Evolutionary conservation across 2,888 invertebrate species (phyloP), one percentile per base, ranked within the genome.

Genomic region (Carpatolechia fugitivella): DNA sequence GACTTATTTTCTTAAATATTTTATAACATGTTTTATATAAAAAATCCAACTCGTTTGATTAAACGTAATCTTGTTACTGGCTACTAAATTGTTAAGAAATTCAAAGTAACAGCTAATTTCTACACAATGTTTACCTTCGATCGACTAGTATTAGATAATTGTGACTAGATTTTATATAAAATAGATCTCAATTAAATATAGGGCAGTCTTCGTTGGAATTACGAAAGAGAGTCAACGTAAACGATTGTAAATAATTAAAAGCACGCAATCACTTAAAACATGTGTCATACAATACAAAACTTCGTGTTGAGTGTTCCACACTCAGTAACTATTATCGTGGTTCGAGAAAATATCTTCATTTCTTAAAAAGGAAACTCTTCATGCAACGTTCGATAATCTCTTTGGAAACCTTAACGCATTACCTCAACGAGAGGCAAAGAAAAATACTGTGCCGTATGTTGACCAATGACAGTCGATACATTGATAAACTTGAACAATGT

Each of bases 181-280:
- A 89, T 88, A 89, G 83, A 85, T 86, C 76, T 87, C 85, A 86
- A 86, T 87, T 88, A 88, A 86, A 82, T 85, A 85, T 88, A 89
- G 87, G 89, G 86, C 89, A 90, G 89, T 89, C 89, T 89, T 89
- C 76, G 83, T 86, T 88, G 88, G 87, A 87, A 81, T 85, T 84
- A 85, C 85, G 84, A 85, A 82, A 84, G 78, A 83, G 76, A 75
- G 75, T 80, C 73, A 85, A 85, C 80, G 68, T 74, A 86, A 85
- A 84, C 79, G 69, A 76, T 80, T 83, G 80, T 82, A 82, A 83
- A 83, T 70, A 61, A 53, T 80, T 72, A 72, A 71, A 76, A 83
- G 83, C 74, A 68, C 81, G 74, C 76, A 80, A 81, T 75, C 71
- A 70, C 69, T 67, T 75, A 76, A 77, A 78, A 74, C 65, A 70